These are phyloP conservation scores for Actinernus sp. DNA, from an alignment of 92 coral and sea anemone genomes.

Conservation along the genomic window DNA sequence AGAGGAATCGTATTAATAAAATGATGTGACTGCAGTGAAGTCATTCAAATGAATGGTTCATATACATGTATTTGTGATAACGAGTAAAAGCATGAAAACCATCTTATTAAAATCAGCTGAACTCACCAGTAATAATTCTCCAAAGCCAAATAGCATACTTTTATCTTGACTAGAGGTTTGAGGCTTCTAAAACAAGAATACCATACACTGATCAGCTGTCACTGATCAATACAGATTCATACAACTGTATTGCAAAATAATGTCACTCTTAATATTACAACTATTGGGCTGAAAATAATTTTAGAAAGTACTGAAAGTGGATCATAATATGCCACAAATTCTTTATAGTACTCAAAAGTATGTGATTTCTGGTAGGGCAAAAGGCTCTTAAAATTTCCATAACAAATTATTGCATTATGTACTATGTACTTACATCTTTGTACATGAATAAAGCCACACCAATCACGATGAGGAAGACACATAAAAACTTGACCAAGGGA, in stretches of 20 bases:
- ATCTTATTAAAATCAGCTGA: not conserved
- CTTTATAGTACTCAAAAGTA: no score
- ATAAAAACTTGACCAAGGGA: slow-evolving; percentile 88
- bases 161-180: slow-evolving; percentile 23
- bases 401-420: not conserved
- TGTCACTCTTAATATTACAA: no score
- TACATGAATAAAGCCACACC: slow-evolving; percentile 96
- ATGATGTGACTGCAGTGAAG: no score
- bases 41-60: not conserved
- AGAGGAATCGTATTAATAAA: not conserved
- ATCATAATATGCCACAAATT: no score
- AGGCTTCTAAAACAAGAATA: slow-evolving; percentile 60
- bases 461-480: slow-evolving; percentile 88
- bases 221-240: no score
- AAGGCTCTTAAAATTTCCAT: no score
- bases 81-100: not conserved
- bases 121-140: slow-evolving; percentile 93
- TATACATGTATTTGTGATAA: not conserved
- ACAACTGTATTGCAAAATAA: no score
- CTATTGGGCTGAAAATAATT: no score
- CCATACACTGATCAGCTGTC: no score
- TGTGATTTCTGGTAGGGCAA: no score
- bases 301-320: not conserved
- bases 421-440: slow-evolving; percentile 84
- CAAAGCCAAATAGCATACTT: slow-evolving; percentile 77